Conservation (phyloP, 1,140 invertebrate genomes). For the Drosophila miranda region DNA sequence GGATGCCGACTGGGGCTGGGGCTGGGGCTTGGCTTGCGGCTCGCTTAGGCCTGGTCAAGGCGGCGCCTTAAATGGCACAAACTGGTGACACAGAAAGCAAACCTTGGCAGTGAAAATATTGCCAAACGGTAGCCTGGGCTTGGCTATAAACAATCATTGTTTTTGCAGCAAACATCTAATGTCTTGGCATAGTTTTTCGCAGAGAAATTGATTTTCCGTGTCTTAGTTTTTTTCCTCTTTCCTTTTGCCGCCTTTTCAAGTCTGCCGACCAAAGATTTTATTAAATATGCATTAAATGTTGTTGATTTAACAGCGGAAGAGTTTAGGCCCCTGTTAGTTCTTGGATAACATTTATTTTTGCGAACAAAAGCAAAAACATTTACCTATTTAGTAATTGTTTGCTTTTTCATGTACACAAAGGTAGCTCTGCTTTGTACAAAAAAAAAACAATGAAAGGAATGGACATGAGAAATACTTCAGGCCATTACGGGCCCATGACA, state of each 20-base stretch:
- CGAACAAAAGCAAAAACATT: no score
- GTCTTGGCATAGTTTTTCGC: conserved; percentile 43
- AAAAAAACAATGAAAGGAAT: no score
- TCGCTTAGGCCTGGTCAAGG: conserved; percentile 11
- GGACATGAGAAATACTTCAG: no score
- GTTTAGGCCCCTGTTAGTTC: neutral
- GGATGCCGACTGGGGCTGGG: neutral
- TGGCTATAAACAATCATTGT: conserved; percentile 22
- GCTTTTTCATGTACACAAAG: no score
- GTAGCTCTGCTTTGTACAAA: no score
- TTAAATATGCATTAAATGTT: conserved; percentile 18
- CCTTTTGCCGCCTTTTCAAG: conserved; percentile 1
- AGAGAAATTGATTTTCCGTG: conserved; percentile 33
- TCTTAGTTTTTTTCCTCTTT: neutral
- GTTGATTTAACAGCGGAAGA: conserved; percentile 20
- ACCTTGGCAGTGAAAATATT: conserved; percentile 59
- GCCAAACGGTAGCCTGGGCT: conserved; percentile 33
- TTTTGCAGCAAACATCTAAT: conserved; percentile 21
- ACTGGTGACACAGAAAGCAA: conserved; percentile 45
- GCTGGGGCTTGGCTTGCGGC: conserved; percentile 1
- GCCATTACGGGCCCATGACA: no score
- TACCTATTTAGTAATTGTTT: no score
- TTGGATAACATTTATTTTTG: no score
- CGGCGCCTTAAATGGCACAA: conserved; percentile 55
- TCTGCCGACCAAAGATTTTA: conserved; percentile 6